Percentiles rank a stretch among this genome's conserved stretches.
Conservation (phyloP, 2,797 vertebrate species). For the Adrianichthys oophorus region DNA sequence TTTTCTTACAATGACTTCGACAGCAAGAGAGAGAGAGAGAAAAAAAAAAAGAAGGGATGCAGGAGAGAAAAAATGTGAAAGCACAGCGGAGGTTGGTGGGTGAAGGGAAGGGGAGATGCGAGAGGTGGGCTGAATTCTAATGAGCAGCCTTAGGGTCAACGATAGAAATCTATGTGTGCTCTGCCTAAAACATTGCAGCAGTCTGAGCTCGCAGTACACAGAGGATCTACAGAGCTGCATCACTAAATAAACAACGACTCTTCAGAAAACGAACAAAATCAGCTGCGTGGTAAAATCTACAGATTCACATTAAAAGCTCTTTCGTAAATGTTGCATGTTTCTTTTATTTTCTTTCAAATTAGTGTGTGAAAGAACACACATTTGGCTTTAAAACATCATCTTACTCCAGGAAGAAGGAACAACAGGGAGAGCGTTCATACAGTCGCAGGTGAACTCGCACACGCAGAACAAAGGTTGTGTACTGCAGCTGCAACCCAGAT, state of each 20-base stretch:
- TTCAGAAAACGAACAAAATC: conserved; percentile 42
- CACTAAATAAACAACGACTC: conserved; percentile 52
- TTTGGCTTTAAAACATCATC: not conserved
- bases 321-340: too few relatives aligned
- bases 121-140: conserved; percentile 65
- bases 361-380: too few relatives aligned
- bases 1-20: conserved; percentile 40
- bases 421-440: not conserved
- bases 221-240: conserved; percentile 48
- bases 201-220: conserved; percentile 49
- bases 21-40: conserved; percentile 8
- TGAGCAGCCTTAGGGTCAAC: conserved; percentile 62
- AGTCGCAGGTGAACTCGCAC: conserved; percentile 10
- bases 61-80: conserved; percentile 15
- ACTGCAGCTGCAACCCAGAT: conserved; percentile 46
- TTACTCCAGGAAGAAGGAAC: not conserved
- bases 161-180: conserved; percentile 71
- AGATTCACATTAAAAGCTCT: too few relatives aligned
- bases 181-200: conserved; percentile 66
- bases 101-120: conserved; percentile 34
- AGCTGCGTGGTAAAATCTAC: conserved; percentile 1
- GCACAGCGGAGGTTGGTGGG: not conserved
- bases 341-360: too few relatives aligned
- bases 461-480: conserved; percentile 35
- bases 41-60: conserved; percentile 8